Evolutionary conservation across 2,888 invertebrate genomes (phyloP), one percentile per base, ranked within the genome.

Genomic region (Eustalomyia histrio): DNA sequence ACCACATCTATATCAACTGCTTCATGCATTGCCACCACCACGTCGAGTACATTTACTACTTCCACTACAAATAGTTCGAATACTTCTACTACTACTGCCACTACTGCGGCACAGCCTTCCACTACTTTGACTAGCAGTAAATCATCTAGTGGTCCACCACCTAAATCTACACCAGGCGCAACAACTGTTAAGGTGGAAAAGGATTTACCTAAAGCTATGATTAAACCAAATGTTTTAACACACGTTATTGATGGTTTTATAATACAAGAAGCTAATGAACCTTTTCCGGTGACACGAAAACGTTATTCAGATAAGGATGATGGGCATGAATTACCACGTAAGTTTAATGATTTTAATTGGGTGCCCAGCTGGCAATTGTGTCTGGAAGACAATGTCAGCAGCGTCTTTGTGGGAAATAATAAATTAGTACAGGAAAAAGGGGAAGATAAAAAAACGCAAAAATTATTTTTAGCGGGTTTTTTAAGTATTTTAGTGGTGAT

Each of bases 201-300:
- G 68, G 89, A 87, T 89, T 92, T 96, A 47, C 96, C 96, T 17
- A 96, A 97, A 89, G 97, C 97, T 1, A 95, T 97, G 94, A 97
- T 98, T 14, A 98, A 97, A 89, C 98, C 98, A 0, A 97, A 97
- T 88, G 97, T 99, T 8, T 92, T 99, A 67, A 98, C 98, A 0
- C 99, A 99, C 89, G 97, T 98, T 24, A 98, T 99, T 82, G 98
- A 98, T 89, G 98, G 98, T 67, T 98, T 97, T 90, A 96, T 99
- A 8, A 98, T 99, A 84, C 97, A 98, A 89, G 99, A 99, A 92
- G 97, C 96, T 0, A 95, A 95, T 1, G 97, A 97, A 90, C 97
- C 97, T 0, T 97, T 97, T 88, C 96, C 97, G 75, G 96, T 97
- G 65, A 95, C 93, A 87, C 83, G 93, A 87, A 85, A 92, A 90